Base-by-base conservation (phyloP, 2,888 invertebrate species). In the Melanophora roralis region DNA sequence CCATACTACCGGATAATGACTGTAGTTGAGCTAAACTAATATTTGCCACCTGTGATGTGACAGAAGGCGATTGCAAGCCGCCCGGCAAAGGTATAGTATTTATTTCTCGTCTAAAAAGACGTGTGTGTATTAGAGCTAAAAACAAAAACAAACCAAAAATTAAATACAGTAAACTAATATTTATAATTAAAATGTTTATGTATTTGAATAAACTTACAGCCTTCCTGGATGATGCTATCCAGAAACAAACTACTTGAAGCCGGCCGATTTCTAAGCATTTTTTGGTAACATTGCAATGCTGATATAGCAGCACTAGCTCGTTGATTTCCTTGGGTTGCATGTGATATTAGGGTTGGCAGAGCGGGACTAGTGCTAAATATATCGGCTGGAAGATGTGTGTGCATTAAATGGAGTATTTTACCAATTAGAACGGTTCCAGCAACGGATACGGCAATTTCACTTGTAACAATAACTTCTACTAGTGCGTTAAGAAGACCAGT, bases 351-450 rank as follows among this genome's bases (percentile, higher is more conserved):
- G 80, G 94, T 93, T 7, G 98, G 97, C 85, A 98, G 91, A 16
- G 97, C 94, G 19, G 97, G 95, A 68, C 95, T 94, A 76, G 95
- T 92, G 87, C 95, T 94, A 89, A 95, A 95, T 86, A 96, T 94
- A 88, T 97, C 96, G 59, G 96, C 93, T 67, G 98, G 98, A 87
- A 98, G 91, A 84, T 97, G 92, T 64, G 94, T 92, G 90, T 97
- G 96, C 86, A 95, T 94, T 88, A 98, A 91, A 90, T 97, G 95
- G 85, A 98, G 91, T 67, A 98, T 91, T 90, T 97, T 97, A 75
- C 96, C 96, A 84, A 98, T 91, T 71, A 98, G 91, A 83, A 98
- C 94, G 16, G 98, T 97, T 59, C 98, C 96, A 84, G 97, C 93
- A 82, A 98, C 96, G 77, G 97, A 97, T 85, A 98, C 94, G 88